Evolutionary conservation across 35 echinoderm and acorn worm species (phyloP).

Genomic region (Holothuria glaberrima): DNA sequence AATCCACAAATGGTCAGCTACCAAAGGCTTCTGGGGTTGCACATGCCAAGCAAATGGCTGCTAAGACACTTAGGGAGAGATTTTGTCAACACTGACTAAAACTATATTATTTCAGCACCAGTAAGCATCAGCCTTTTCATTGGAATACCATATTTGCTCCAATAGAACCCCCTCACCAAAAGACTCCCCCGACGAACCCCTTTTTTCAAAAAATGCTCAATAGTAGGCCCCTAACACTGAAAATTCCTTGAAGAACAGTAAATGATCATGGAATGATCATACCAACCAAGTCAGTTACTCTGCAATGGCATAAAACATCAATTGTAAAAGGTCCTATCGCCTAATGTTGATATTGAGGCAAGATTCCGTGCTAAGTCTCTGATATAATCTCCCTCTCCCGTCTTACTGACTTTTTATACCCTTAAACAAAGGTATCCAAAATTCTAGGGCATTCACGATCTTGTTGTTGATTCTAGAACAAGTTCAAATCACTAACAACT

Average conservation of each 20-base stretch:
- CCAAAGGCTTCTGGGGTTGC: no score
- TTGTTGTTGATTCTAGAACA: neutral
- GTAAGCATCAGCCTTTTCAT: constrained; percentile 1
- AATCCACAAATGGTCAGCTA: no score
- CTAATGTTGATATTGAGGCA: neutral
- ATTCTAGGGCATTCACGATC: neutral
- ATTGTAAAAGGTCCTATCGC: neutral
- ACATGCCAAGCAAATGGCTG: no score
- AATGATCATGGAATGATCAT: neutral
- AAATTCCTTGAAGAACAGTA: constrained; percentile 23
- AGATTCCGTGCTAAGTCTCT: neutral
- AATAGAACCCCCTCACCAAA: neutral
- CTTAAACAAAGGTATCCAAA: neutral
- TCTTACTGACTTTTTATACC: neutral
- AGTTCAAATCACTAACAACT: neutral
- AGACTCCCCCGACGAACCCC: neutral
- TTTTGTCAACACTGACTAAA: no score
- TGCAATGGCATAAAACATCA: constrained; percentile 9
- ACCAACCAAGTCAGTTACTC: neutral
- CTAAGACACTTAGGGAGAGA: no score
- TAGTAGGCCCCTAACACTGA: neutral
- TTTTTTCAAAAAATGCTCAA: neutral
- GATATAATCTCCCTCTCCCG: neutral
- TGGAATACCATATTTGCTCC: constrained; percentile 8
- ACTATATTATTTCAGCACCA: neutral